phyloP scores from a whole-genome alignment of 2,888 invertebrate genomes.

The Torymus tubicola region DNA sequence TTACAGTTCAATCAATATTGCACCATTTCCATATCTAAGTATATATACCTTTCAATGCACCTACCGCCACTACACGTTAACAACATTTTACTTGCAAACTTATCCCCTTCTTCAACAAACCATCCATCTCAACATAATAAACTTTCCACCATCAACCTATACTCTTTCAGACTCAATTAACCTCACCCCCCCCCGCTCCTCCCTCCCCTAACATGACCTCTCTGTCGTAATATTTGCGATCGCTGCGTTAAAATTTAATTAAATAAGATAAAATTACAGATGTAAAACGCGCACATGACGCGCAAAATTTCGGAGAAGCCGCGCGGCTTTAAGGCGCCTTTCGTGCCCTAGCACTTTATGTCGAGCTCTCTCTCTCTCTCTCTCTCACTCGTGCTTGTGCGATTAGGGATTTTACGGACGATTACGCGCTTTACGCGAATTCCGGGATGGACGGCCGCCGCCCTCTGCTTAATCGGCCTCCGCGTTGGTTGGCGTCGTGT shows the following conservation, averaged over 20 bases:
- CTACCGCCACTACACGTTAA: too few species aligned
- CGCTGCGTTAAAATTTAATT: constrained; percentile 34
- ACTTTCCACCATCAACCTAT: too few species aligned
- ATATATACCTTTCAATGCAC: too few species aligned
- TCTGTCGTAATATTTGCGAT: background rate
- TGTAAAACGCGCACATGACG: constrained; percentile 12
- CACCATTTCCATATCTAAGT: too few species aligned
- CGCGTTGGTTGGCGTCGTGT: background rate
- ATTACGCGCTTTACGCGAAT: constrained; percentile 60
- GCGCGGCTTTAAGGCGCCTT: constrained; percentile 38
- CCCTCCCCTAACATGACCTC: background rate
- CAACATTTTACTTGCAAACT: too few species aligned
- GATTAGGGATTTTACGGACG: constrained; percentile 65
- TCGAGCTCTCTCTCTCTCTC: constrained; percentile 25
- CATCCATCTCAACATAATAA: too few species aligned
- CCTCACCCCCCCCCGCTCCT: background rate
- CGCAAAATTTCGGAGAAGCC: constrained; percentile 22
- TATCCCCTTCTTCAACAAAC: too few species aligned
- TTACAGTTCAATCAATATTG: too few species aligned
- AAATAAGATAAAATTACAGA: constrained; percentile 21
- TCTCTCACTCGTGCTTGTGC: constrained; percentile 5
- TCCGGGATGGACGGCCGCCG: constrained; percentile 15
- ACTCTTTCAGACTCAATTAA: background rate
- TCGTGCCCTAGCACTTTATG: constrained; percentile 61
- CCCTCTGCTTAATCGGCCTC: background rate